Evolutionary conservation across 2,113 vertebrate genomes (phyloP).

Genomic region (Irena cyanogastra): DNA sequence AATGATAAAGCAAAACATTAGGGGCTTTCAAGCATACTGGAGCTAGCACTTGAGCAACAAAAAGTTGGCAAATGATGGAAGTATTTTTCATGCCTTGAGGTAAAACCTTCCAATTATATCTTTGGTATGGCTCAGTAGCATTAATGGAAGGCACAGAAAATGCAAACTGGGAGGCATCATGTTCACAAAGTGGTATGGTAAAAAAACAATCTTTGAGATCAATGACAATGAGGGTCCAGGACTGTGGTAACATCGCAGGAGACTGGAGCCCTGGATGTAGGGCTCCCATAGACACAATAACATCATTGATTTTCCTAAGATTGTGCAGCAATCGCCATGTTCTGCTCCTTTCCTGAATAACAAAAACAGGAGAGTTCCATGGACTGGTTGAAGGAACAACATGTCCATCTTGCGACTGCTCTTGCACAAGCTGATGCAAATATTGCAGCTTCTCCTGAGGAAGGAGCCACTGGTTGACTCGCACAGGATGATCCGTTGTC

Average conservation of each 20-base stretch:
- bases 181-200: neutral
- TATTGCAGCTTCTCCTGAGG: too few relatives aligned
- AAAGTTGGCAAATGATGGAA: too few relatives aligned
- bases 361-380: neutral
- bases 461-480: too few relatives aligned
- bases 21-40: too few relatives aligned
- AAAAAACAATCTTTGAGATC: neutral
- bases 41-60: too few relatives aligned
- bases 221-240: neutral
- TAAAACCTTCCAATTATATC: neutral
- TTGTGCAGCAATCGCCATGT: neutral
- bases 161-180: neutral
- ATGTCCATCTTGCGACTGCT: neutral
- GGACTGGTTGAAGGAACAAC: neutral
- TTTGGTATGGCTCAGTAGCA: neutral
- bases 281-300: neutral
- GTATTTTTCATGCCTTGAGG: neutral
- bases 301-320: neutral
- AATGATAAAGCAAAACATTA: too few relatives aligned
- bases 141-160: neutral
- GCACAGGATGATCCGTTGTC: too few relatives aligned
- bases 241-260: neutral
- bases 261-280: neutral
- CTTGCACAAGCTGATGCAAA: too few relatives aligned
- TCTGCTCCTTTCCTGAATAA: neutral